phyloP scores from a whole-genome alignment of 2,113 vertebrate genomes.

The Limanda limanda region DNA sequence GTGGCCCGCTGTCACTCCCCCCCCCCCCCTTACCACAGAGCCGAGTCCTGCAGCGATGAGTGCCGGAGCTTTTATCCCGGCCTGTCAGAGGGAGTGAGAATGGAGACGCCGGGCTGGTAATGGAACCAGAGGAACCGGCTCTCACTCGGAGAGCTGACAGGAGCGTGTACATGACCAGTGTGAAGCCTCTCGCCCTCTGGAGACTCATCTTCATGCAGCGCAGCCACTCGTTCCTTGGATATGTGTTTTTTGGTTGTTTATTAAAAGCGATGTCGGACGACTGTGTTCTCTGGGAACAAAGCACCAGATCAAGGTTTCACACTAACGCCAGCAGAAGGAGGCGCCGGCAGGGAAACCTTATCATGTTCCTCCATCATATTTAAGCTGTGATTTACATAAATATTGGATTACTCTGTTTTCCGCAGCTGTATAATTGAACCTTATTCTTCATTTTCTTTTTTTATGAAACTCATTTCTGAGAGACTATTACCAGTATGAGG shows the following conservation, averaged over 20 bases:
- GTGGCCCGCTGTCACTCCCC: slow-evolving; percentile 44
- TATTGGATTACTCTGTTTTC: slow-evolving; percentile 12
- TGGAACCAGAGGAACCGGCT: slow-evolving; percentile 53
- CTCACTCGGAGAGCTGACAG: slow-evolving; percentile 41
- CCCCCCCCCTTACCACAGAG: slow-evolving; percentile 5
- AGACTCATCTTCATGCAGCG: slow-evolving; percentile 26
- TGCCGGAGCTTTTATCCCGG: slow-evolving; percentile 51
- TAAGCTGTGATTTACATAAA: background rate
- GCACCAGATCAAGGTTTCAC: slow-evolving; percentile 12
- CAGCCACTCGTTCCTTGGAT: slow-evolving; percentile 14
- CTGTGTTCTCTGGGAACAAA: slow-evolving; percentile 1
- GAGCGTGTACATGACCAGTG: slow-evolving; percentile 36
- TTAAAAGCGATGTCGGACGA: background rate
- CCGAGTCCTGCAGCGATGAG: slow-evolving; percentile 33
- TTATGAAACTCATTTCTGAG: background rate
- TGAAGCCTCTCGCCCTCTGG: background rate
- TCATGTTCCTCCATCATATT: background rate
- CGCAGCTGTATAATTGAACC: slow-evolving; percentile 9
- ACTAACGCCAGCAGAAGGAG: background rate
- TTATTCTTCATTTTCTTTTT: slow-evolving; percentile 11
- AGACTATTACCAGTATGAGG: slow-evolving; percentile 25
- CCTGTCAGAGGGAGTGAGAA: slow-evolving; percentile 60
- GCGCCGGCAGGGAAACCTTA: background rate
- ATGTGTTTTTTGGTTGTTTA: slow-evolving; percentile 20
- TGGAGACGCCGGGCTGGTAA: slow-evolving; percentile 43